Percentiles rank a stretch among this genome's conserved stretches.
Evolutionary conservation across 2,797 vertebrate genomes (phyloP).

Genomic region (Pangasius sanitwongsei): DNA sequence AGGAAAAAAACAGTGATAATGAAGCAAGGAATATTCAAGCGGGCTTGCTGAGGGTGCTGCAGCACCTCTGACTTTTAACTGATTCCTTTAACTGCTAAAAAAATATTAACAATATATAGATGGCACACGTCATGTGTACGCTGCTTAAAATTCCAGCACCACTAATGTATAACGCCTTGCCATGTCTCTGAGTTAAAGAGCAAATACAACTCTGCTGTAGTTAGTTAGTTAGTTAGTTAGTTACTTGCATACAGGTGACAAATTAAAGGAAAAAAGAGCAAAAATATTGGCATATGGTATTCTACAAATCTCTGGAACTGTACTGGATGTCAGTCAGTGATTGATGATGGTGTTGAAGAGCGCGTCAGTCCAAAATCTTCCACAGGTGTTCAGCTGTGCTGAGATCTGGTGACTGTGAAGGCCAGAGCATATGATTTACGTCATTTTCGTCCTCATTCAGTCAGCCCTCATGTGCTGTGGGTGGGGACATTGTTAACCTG

Average conservation of each 20-base stretch:
- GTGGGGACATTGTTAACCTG: background rate
- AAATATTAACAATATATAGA: background rate
- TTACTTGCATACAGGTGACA: background rate
- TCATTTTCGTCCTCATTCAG: no score
- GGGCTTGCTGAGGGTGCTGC: background rate
- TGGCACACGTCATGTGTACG: background rate
- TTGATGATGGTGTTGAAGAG: background rate
- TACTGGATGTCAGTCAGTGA: background rate
- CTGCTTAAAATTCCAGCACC: background rate
- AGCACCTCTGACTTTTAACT: no score
- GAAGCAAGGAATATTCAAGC: background rate
- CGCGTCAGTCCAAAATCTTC: background rate
- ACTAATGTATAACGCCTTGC: background rate
- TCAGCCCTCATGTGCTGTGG: no score
- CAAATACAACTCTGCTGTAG: background rate
- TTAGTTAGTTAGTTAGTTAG: no score
- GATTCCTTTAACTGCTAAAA: no score
- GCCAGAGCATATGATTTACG: no score
- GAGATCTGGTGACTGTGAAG: background rate
- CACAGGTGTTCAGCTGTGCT: background rate
- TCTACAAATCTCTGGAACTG: background rate
- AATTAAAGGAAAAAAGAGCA: background rate
- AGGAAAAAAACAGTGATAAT: background rate
- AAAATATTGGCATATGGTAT: no score
- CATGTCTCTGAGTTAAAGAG: background rate